A percentile compares a stretch with the other conserved stretches of the same genome.
phyloP scores from a whole-genome alignment of 2,888 invertebrate species.

The Temnothorax ravouxi region DNA sequence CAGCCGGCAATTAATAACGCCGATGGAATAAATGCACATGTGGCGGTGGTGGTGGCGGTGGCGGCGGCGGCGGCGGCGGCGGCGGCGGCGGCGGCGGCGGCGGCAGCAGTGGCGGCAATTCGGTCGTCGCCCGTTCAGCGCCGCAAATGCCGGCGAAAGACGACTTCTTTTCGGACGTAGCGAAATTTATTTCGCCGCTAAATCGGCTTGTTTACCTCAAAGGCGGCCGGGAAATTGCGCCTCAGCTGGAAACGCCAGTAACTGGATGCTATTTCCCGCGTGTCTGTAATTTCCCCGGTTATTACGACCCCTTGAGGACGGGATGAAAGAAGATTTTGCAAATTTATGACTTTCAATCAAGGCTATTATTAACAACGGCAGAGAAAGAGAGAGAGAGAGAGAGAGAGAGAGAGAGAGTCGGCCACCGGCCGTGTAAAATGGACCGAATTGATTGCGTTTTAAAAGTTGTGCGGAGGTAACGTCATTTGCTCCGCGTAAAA shows the following conservation, averaged over 20 bases:
- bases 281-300: slow-evolving; percentile 48
- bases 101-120: background rate
- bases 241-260: slow-evolving; percentile 20
- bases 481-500: background rate
- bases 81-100: background rate
- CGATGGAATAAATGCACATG: slow-evolving; percentile 46
- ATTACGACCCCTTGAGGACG: slow-evolving; percentile 28
- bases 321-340: slow-evolving; percentile 42
- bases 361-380: slow-evolving; percentile 34
- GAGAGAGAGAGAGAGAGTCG: too few species aligned
- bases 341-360: slow-evolving; percentile 51
- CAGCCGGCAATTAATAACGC: slow-evolving; percentile 58
- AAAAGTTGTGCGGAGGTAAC: slow-evolving; percentile 28
- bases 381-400: background rate
- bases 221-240: slow-evolving; percentile 45
- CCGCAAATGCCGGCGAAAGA: slow-evolving; percentile 16
- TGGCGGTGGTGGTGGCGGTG: background rate
- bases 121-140: slow-evolving; percentile 1
- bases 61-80: background rate
- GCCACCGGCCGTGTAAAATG: slow-evolving; percentile 19
- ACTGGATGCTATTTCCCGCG: slow-evolving; percentile 42
- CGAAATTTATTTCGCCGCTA: slow-evolving; percentile 47
- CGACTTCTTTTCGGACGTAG: slow-evolving; percentile 38
- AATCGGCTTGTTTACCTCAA: slow-evolving; percentile 56
- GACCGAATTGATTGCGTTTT: slow-evolving; percentile 47